Evolutionary conservation across 2,797 vertebrate species (phyloP).

Genomic region (Poecilia wingei): DNA sequence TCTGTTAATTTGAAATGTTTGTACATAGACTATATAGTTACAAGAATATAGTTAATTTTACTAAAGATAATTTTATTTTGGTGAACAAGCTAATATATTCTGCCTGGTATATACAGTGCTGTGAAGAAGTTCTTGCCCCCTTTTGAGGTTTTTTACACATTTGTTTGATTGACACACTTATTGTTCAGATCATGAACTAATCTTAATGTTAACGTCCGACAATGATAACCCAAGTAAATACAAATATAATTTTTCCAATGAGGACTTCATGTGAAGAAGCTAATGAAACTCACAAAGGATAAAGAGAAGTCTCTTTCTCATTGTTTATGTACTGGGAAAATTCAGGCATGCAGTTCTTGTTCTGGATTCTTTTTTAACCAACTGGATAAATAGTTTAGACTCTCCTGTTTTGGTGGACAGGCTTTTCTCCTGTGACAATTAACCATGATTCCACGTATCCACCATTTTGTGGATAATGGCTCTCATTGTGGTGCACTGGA

Average conservation of each 20-base stretch:
- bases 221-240: neutral
- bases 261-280: neutral
- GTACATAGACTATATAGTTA: neutral
- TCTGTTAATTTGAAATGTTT: neutral
- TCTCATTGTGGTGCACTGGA: neutral
- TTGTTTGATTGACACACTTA: neutral
- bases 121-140: neutral
- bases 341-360: neutral
- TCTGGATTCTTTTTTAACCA: neutral
- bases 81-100: neutral
- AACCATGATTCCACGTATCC: neutral
- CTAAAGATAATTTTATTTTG: neutral
- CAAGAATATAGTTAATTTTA: neutral
- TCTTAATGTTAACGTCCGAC: neutral
- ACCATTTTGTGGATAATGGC: neutral
- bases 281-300: neutral
- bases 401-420: neutral
- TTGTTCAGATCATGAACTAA: neutral
- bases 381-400: neutral
- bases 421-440: neutral
- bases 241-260: neutral
- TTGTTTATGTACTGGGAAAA: neutral
- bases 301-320: neutral
- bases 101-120: neutral
- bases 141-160: neutral